Conservation (phyloP, 2,888 invertebrate species). For the Druceiella hillmani region DNA sequence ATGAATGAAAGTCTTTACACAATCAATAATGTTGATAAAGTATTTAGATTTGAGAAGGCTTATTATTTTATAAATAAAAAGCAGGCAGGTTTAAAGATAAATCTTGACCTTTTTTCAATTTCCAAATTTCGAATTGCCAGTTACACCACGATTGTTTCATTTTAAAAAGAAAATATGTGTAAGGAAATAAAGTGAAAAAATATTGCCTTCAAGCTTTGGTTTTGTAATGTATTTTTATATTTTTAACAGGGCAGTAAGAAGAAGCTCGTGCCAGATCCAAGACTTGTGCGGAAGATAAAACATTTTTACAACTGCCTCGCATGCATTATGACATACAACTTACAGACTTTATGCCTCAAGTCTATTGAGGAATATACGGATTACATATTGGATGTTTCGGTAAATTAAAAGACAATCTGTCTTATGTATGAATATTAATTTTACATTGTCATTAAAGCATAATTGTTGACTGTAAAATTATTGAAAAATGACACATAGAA, state of each 20-base stretch:
- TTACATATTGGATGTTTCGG: slow-evolving; percentile 71
- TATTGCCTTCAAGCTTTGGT: slow-evolving; percentile 4
- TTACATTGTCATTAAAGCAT: too few species aligned
- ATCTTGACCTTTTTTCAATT: too few species aligned
- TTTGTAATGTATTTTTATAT: slow-evolving; percentile 7
- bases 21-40: too few species aligned
- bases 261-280: slow-evolving; percentile 61
- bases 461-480: too few species aligned
- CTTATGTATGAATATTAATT: neutral
- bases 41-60: too few species aligned
- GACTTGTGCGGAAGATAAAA: slow-evolving; percentile 59
- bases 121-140: too few species aligned
- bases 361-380: slow-evolving; percentile 74
- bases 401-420: slow-evolving; percentile 33
- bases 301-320: slow-evolving; percentile 82
- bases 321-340: slow-evolving; percentile 81
- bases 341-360: slow-evolving; percentile 74
- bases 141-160: too few species aligned
- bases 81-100: too few species aligned
- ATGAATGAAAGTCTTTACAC: too few species aligned
- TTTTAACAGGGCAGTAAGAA: slow-evolving; percentile 61
- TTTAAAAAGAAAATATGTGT: too few species aligned
- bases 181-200: too few species aligned
- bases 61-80: too few species aligned
- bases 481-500: slow-evolving; percentile 6